Evolutionary conservation across 2,888 invertebrate species (phyloP), one percentile per base, ranked within the genome.

Genomic region (Geotrupes spiniger): DNA sequence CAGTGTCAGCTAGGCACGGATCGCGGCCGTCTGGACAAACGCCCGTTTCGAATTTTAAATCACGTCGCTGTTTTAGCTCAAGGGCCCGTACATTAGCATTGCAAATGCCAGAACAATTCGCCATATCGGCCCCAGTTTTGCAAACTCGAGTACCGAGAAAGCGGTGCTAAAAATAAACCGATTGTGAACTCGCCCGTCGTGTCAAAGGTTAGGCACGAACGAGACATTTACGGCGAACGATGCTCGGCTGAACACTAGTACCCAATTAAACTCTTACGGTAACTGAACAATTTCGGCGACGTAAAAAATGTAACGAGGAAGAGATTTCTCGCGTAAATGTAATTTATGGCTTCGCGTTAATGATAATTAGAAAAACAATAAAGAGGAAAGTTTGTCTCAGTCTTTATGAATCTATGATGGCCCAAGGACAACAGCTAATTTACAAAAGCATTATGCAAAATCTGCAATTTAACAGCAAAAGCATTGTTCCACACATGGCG

Each of bases 21-120:
- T 42, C n/a, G 28, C 40, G 15, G 46, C 16, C 37, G 46, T 42
- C 37, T 16, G 27, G 21, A 21, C 21, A 6, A 21, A 21, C 21
- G 21, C 21, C 21, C 21, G 21, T 21, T 21, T 21, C 21, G 21
- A 21, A 21, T 21, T 21, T 21, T 3, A 21, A 21, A 21, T 21
- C 21, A 21, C 21, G 21, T 21, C 6, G 21, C 6, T n/a, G n/a
- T 21, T 21, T 21, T 21, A 21, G 21, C 21, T 6, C 4, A 4
- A 21, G 21, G 21, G 21, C 21, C 21, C 21, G 4, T 6, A 21
- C 21, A 21, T 21, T 21, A 21, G 21, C 21, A 21, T 21, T 36
- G 14, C n/a, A 36, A 36, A 36, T 36, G 16, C 16, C 36, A 9
- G 14, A 15, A 36, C n/a, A 12, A 11, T 6, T 33, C 33, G 36